phyloP scores from a whole-genome alignment of 1,140 invertebrate species.

The Helicoverpa zea region DNA sequence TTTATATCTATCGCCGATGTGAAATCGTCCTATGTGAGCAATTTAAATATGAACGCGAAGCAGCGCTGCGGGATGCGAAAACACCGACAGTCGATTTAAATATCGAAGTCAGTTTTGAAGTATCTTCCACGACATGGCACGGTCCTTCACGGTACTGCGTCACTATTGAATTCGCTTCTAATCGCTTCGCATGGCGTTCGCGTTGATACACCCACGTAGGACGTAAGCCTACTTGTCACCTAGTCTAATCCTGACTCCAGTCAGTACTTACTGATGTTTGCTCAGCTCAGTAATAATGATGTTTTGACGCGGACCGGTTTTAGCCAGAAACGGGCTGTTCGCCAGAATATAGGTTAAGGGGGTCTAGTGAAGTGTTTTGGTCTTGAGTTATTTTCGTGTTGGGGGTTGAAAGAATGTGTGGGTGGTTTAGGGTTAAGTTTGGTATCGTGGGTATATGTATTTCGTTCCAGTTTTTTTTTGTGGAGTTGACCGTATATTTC shows the following conservation, averaged over 20 bases:
- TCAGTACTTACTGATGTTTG: constrained; percentile 21
- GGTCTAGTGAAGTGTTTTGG: neutral
- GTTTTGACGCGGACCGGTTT: constrained; percentile 15
- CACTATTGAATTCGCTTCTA: too few species aligned
- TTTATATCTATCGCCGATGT: too few species aligned
- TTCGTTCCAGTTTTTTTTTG: neutral
- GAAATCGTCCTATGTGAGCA: too few species aligned
- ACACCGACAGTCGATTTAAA: too few species aligned
- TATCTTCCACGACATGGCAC: too few species aligned
- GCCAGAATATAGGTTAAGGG: constrained; percentile 6
- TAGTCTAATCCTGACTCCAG: constrained; percentile 2
- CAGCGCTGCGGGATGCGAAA: too few species aligned
- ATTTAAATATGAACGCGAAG: too few species aligned
- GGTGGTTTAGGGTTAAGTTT: neutral
- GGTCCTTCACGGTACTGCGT: too few species aligned
- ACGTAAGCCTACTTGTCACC: neutral
- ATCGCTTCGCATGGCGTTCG: too few species aligned
- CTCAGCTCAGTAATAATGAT: constrained; percentile 30
- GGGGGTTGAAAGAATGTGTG: constrained; percentile 15
- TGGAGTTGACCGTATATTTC: neutral
- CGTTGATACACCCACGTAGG: too few species aligned
- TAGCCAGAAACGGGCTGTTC: neutral
- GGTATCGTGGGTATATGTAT: too few species aligned
- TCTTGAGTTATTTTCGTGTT: constrained; percentile 18
- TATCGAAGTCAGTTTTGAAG: too few species aligned